Conservation (phyloP, 2,888 invertebrate species). For the Rutpela maculata region DNA sequence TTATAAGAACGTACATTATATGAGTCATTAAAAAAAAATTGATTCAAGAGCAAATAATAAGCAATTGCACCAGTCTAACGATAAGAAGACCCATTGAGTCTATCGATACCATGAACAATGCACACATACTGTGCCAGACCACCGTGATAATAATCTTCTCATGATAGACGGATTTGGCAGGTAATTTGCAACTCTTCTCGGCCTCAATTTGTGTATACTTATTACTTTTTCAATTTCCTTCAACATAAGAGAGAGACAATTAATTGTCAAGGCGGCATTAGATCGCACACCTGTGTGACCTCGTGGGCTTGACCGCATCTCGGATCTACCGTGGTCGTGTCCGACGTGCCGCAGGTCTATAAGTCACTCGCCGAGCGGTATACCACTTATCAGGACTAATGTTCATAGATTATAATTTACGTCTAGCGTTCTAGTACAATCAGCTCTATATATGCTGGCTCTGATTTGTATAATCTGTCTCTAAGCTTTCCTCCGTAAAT, state of each 20-base stretch:
- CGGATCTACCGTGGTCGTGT: conserved; percentile 43
- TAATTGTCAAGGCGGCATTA: conserved; percentile 32
- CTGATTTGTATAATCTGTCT: conserved; percentile 49
- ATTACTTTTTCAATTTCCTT: conserved; percentile 19
- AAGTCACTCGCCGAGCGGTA: conserved; percentile 52
- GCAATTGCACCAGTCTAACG: neutral
- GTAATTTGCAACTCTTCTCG: conserved; percentile 14
- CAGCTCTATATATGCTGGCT: conserved; percentile 37
- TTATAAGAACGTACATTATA: too few species aligned
- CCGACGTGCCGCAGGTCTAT: conserved; percentile 50
- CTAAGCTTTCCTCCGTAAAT: conserved; percentile 40
- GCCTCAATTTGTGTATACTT: conserved; percentile 19
- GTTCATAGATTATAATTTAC: conserved; percentile 43
- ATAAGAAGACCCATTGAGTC: neutral
- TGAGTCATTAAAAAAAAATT: too few species aligned
- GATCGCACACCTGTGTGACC: conserved; percentile 65
- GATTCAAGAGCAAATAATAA: neutral
- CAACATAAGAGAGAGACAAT: conserved; percentile 26
- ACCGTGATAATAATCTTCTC: neutral
- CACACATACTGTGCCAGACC: neutral
- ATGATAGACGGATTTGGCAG: conserved; percentile 5
- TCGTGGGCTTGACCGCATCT: conserved; percentile 60
- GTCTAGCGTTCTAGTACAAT: conserved; percentile 41
- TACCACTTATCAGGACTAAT: conserved; percentile 47
- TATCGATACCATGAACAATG: neutral